Percentiles rank a stretch among this genome's conserved stretches.
Conservation (phyloP, 2,797 vertebrate genomes). For the Peromyscus eremicus region DNA sequence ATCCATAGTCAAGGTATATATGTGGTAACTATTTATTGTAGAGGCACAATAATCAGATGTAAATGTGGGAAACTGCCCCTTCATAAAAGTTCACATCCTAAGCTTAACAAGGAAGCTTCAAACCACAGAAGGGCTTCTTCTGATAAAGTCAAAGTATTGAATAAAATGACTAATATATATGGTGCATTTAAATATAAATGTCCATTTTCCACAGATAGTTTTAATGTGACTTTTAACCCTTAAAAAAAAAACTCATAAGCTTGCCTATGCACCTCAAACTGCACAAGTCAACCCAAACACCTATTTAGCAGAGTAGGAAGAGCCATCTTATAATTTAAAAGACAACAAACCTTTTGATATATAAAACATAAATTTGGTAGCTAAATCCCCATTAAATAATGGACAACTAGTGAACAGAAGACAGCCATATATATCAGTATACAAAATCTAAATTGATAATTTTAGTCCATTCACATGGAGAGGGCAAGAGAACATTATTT, state of each 20-base stretch:
- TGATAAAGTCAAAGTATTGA: neutral
- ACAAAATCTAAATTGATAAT: neutral
- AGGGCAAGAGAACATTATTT: neutral
- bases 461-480: neutral
- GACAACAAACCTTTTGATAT: neutral
- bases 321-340: neutral
- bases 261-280: neutral
- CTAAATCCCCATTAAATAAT: neutral
- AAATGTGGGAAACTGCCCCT: neutral
- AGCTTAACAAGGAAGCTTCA: neutral
- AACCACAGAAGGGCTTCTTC: neutral
- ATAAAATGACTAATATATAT: neutral
- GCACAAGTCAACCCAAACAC: neutral
- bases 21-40: neutral
- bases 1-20: neutral
- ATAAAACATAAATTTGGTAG: neutral
- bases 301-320: neutral
- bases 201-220: neutral
- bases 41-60: neutral
- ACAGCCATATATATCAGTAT: neutral
- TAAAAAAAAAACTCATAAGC: neutral
- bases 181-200: neutral
- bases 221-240: neutral
- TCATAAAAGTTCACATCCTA: neutral
- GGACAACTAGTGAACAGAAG: neutral